These are phyloP conservation scores for Hypercompe scribonia DNA, from an alignment of 2,888 invertebrate species.

Conservation along the genomic window DNA sequence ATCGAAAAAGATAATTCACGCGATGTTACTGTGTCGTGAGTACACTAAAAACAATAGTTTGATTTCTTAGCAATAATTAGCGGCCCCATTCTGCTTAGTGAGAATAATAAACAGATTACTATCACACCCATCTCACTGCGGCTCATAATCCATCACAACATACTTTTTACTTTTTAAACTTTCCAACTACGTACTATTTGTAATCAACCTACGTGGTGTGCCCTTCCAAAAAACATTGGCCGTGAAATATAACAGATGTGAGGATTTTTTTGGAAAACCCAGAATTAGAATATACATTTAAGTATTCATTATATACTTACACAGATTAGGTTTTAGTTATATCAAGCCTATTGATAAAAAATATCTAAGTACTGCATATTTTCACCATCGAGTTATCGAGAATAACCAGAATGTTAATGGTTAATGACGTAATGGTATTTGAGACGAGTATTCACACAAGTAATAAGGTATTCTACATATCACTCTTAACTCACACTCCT, in stretches of 20 bases:
- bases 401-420: conserved; percentile 1
- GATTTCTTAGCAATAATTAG: background rate
- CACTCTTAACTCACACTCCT: no score
- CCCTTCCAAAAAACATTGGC: background rate
- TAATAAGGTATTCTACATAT: no score
- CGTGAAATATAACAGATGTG: background rate
- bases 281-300: background rate
- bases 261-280: background rate
- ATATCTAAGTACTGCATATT: background rate
- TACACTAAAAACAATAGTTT: background rate
- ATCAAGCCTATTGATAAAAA: background rate
- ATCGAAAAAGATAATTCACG: background rate
- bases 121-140: background rate
- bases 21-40: background rate
- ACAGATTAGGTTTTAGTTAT: background rate
- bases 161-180: background rate
- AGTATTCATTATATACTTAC: background rate
- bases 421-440: background rate
- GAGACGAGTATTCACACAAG: background rate
- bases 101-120: background rate
- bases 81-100: background rate
- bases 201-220: background rate
- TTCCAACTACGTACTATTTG: background rate
- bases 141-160: background rate
- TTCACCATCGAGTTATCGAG: background rate